phyloP scores from a whole-genome alignment of 2,797 vertebrate species.

The Enteromius trimaculatus region DNA sequence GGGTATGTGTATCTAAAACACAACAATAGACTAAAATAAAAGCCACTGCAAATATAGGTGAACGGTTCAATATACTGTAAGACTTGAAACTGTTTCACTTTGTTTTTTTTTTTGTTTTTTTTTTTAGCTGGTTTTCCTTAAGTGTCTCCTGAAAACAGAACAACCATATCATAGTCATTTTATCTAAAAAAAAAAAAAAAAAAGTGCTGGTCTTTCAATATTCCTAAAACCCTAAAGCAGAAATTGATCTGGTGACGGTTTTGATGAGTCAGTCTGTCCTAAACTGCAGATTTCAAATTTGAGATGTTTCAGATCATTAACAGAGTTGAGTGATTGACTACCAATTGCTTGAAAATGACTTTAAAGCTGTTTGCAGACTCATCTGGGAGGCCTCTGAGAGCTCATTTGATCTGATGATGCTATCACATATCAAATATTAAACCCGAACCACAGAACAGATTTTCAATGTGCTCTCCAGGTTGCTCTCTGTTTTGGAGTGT shows the following conservation, averaged over 20 bases:
- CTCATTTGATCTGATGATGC: background rate
- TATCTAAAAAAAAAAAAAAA: background rate
- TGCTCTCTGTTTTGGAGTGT: background rate
- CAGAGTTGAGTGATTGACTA: background rate
- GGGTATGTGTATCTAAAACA: background rate
- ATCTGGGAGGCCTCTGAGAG: background rate
- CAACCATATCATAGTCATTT: background rate
- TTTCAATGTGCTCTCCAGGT: background rate
- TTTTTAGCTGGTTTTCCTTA: background rate
- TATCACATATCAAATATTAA: background rate
- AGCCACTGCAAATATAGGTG: background rate
- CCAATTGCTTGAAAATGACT: background rate
- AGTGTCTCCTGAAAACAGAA: background rate
- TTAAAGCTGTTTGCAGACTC: background rate
- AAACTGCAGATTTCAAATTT: background rate
- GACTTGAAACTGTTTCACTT: background rate
- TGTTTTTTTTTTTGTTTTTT: background rate
- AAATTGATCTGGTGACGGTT: background rate
- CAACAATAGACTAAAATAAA: background rate
- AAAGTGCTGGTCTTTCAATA: background rate
- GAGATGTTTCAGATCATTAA: background rate
- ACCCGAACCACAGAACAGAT: background rate
- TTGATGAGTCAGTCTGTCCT: background rate
- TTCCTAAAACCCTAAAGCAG: background rate
- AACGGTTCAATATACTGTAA: background rate